Evolutionary conservation across 2,113 vertebrate species (phyloP), one percentile per base, ranked within the genome.

Genomic region (Orthonyx spaldingii): DNA sequence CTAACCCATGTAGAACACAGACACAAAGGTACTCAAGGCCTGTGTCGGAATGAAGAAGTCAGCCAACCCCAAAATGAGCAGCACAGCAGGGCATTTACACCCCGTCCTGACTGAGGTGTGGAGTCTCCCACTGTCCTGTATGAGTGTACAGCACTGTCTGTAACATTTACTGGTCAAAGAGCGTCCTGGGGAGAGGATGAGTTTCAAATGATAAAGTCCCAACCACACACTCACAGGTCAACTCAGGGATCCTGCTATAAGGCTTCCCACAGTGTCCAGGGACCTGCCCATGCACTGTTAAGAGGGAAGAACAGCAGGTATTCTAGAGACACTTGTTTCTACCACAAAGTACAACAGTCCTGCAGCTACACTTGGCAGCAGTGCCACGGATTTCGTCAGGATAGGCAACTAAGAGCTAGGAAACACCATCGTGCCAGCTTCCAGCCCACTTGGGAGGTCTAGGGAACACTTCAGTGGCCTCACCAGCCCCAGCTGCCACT

Each of bases 111-210:
- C 50, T 19, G 59, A 17, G 26, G 11, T 2, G 13, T 5, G 1
- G 3, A 44, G 33, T 16, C 41, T 44, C 52, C 26, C 44, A 4
- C 16, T 53, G 52, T 12, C 26, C 61, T 49, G 18, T 6, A 22
- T 0, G 0, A 55, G 35, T 2, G 33, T 3, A 41, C 50, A 84
- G 49, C 21, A 17, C 32, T 27, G 57, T 37, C 23, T 0, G 0
- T 4, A 56, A 53, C 78, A 87, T 3, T 47, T 33, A 10, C n/a
- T 7, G 27, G 16, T 18, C 9, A 53, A 65, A 69, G 13, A 44
- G 24, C 35, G 77, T 19, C 44, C 44, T 41, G 59, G 11, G 9
- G 11, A 55, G 27, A 57, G 11, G 32, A 17, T 2, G 3, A 9
- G 23, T 6, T 78, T 57, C 44, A 49, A 57, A 71, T 4, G 0